A percentile compares a stretch with the other conserved stretches of the same genome.
These are phyloP conservation scores for Halisarca cf. caerulea DNA, from an alignment of 37 sponge, comb jelly and placozoan species.

Conservation along the genomic window DNA sequence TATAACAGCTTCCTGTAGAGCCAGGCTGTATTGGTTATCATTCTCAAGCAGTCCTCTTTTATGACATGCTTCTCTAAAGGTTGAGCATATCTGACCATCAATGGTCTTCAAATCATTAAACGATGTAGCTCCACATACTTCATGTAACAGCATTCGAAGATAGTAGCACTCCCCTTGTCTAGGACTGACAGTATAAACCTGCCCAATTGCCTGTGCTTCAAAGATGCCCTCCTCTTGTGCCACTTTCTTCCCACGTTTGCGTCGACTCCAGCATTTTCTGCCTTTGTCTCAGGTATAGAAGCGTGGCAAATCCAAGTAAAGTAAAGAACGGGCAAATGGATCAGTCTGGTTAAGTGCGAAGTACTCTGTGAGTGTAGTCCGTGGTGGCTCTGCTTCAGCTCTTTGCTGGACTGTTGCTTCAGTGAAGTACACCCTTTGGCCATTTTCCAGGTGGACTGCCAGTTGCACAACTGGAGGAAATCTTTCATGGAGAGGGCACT, in stretches of 20 bases:
- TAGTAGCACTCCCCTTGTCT: too few species aligned
- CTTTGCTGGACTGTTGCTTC: not conserved
- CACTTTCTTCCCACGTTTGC: conserved; percentile 44
- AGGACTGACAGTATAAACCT: conserved; percentile 42
- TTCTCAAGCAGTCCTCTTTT: conserved; percentile 52
- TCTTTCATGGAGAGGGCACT: conserved; percentile 45
- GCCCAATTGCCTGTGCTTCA: conserved; percentile 29
- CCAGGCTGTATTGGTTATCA: conserved; percentile 35
- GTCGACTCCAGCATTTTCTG: conserved; percentile 26
- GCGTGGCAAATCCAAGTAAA: conserved; percentile 33
- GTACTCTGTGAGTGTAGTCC: conserved; percentile 50
- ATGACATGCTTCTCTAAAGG: conserved; percentile 53
- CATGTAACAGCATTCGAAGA: conserved; percentile 46
- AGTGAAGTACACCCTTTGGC: conserved; percentile 48
- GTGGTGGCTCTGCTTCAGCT: not conserved
- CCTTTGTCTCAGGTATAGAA: conserved; percentile 38
- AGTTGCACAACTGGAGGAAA: conserved; percentile 37
- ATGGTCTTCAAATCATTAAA: conserved; percentile 22
- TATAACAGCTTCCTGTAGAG: conserved; percentile 50
- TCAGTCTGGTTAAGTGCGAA: conserved; percentile 41
- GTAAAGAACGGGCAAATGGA: conserved; percentile 35
- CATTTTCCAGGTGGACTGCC: conserved; percentile 56
- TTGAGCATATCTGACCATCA: conserved; percentile 30
- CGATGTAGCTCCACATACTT: conserved; percentile 34
- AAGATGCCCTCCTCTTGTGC: conserved; percentile 18